Evolutionary conservation across 2,888 invertebrate species (phyloP), one percentile per base, ranked within the genome.

Genomic region (Megaustenia siamemsis): DNA sequence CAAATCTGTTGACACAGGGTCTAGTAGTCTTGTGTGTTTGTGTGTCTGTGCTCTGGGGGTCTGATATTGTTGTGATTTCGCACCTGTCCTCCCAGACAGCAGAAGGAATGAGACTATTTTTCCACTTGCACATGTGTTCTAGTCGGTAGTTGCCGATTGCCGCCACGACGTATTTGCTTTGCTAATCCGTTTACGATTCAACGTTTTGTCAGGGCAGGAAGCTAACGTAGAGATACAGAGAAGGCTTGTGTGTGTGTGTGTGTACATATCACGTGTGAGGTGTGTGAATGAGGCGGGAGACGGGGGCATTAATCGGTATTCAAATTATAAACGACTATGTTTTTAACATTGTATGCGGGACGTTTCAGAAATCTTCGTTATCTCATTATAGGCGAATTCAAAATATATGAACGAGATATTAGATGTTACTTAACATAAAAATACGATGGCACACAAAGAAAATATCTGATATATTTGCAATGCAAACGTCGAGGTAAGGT

Each of bases 1-100:
- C 40, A 77, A 60, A 60, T 77, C 10, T 18, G 32, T 77, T 40
- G 56, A 60, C 77, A 56, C 77, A 40, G 38, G n/a, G 60, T 77
- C 77, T 38, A n/a, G 71, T 43, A 43, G 43, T n/a, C 40, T 24
- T 38, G 38, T 38, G 56, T 28, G 35, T 75, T 45, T 75, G 35
- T 71, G 71, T 71, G 71, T 75, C 28, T 73, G 73, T 76, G 35
- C 38, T 2, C 21, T 38, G 38, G 60, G 12, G 38, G 77, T 40
- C 40, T 60, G 10, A 40, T 40, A 10, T 40, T 38, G 76, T 38
- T 35, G 56, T 56, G 15, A 5, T 15, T 38, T n/a, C n/a, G 21
- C 76, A 76, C 76, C 76, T 56, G 56, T 76, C 76, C 38, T 35
- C 32, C 8, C 21, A 21, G 10, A 53, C 4, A 32, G 32, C 8